Evolutionary conservation across 2,797 vertebrate species (phyloP), one percentile per base, ranked within the genome.

Genomic region (Microctenopoma stevenorrisi): DNA sequence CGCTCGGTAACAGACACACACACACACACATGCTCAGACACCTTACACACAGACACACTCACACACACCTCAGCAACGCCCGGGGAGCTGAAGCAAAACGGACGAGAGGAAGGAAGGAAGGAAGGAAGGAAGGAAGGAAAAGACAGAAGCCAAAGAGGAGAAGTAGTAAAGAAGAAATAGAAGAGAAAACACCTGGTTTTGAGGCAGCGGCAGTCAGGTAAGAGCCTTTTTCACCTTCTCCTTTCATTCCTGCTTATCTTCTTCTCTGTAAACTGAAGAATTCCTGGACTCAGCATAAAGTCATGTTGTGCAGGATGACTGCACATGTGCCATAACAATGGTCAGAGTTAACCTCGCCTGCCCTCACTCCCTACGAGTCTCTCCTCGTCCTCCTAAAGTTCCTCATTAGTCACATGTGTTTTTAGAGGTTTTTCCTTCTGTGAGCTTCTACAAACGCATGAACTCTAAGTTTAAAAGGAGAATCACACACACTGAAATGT

Each of bases 131-230:
- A 43, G 14, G 48, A n/a, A 44, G 13, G 25, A 40, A 26, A 2
- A 52, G 47, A 63, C 9, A 68, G 6, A 60, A 11, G 51, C 12
- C 57, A 30, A 48, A 37, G 47, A 47, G 37, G 40, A 30, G 16
- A 43, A 50, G 52, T 42, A 73, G 58, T 40, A 11, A 16, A 40
- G 14, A 42, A 50, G 44, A 67, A 38, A 4, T 22, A 48, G 52
- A 28, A 56, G 10, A 70, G 26, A 43, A 37, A 6, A 35, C 26
- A 55, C 30, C 72, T 18, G 18, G 18, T 35, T 35, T 35, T 35
- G 33, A 35, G 10, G 13, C 18, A 80, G 58, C 38, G 53, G 42
- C 59, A 43, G 7, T 4, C 66, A 84, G 84, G 90, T 90, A 84
- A 78, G 84, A 53, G 2, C 4, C 54, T 0, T 46, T 66, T 57